Evolutionary conservation across 2,797 vertebrate species (phyloP), one percentile per base, ranked within the genome.

Genomic region (Danio albolineatus): DNA sequence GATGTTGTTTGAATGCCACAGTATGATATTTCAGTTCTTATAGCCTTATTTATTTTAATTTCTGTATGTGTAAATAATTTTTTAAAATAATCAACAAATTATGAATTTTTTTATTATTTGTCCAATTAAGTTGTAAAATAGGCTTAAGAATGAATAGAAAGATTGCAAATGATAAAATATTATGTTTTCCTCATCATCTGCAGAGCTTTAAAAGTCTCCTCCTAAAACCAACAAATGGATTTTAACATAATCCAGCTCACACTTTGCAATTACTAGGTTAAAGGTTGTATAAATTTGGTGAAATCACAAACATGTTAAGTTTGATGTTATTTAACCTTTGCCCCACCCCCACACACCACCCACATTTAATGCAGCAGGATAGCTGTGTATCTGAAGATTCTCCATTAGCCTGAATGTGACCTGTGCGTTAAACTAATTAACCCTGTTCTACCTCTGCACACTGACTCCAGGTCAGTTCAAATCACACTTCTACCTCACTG

Each of bases 371-470:
- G 82, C 60, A 54, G 49, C 60, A 62, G 77, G 56, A 56, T 21
- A 76, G 48, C 65, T 39, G 51, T 83, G 85, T 84, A 87, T 87
- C 82, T 91, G 89, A 91, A 88, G 84, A 91, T 89, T 89, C 88
- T 88, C 90, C 85, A 92, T 93, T 92, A 92, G 88, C 90, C 89
- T 16, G 70, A 53, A 85, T 84, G 83, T 89, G 91, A 92, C 91
- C 91, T 89, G 84, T 41, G 87, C n/a, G 80, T 91, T 91, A 86
- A 89, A 87, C 89, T 92, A 91, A 94, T 93, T 93, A 92, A 92
- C 90, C 86, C 81, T 66, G 87, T 81, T 88, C 86, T 69, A 41
- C 19, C 89, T 90, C 80, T 78, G 87, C 86, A 86, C 62, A 5
- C 77, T 73, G 86, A 91, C 88, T 89, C 81, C 61, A 88, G 90